phyloP scores from a whole-genome alignment of 2,797 vertebrate species.

The Danio tinwini region DNA sequence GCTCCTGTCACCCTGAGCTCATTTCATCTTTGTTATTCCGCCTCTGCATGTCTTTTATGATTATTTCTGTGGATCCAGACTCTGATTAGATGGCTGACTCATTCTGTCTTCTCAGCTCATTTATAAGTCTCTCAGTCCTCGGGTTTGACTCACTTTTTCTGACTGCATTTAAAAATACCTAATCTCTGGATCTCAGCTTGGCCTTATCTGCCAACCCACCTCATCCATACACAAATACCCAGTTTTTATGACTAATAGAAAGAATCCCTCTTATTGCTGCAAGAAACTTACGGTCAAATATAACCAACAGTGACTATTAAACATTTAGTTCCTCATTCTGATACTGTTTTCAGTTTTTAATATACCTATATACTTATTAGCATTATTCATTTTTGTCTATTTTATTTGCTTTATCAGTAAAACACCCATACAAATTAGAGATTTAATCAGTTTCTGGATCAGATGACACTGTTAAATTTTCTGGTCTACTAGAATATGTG shows the following conservation, averaged over 20 bases:
- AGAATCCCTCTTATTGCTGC: not conserved
- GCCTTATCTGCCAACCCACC: not conserved
- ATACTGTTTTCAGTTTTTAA: not conserved
- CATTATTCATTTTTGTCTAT: not conserved
- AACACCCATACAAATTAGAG: not conserved
- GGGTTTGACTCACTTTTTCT: slow-evolving; percentile 19
- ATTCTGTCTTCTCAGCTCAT: slow-evolving; percentile 25
- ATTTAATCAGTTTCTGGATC: not conserved
- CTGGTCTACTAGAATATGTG: slow-evolving; percentile 21
- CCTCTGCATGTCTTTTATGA: slow-evolving; percentile 5
- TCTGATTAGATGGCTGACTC: slow-evolving; percentile 7
- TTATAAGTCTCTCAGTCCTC: not conserved
- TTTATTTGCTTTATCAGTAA: not conserved
- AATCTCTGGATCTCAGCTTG: not conserved
- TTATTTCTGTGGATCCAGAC: slow-evolving; percentile 15
- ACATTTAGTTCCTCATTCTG: not conserved
- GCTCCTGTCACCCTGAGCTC: not conserved
- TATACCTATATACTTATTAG: not conserved
- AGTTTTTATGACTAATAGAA: not conserved
- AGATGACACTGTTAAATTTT: not conserved
- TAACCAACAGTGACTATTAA: not conserved
- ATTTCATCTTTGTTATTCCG: not conserved
- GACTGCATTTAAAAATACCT: slow-evolving; percentile 5
- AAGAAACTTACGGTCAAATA: not conserved
- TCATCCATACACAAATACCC: not conserved